Evolutionary conservation across 1,140 invertebrate species (phyloP).

Genomic region (Lysiphlebus fabarum): DNA sequence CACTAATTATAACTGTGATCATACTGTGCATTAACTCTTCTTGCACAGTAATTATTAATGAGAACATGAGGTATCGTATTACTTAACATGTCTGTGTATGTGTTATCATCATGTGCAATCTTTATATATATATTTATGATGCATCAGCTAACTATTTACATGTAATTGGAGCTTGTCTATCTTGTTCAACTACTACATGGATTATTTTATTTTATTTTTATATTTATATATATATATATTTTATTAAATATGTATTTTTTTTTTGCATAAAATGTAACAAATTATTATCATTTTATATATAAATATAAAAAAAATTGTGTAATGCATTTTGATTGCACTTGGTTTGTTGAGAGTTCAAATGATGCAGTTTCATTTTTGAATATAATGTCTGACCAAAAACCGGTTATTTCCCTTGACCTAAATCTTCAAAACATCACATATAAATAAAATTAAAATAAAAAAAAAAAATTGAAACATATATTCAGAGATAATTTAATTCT

Average conservation of each 20-base stretch:
- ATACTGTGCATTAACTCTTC: slow-evolving; percentile 36
- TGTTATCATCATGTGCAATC: slow-evolving; percentile 11
- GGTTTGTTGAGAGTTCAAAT: too few species aligned
- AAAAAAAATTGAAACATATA: too few species aligned
- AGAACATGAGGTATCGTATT: slow-evolving; percentile 36
- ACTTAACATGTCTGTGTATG: slow-evolving; percentile 15
- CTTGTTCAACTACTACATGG: background rate
- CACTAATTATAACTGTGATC: slow-evolving; percentile 42
- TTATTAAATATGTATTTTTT: too few species aligned
- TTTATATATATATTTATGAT: background rate
- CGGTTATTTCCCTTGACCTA: slow-evolving; percentile 10
- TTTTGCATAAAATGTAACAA: too few species aligned
- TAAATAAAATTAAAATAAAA: background rate
- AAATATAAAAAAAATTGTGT: too few species aligned
- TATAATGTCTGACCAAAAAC: background rate
- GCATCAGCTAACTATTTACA: too few species aligned
- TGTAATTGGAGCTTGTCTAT: slow-evolving; percentile 4
- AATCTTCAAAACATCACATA: slow-evolving; percentile 2
- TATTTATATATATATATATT: too few species aligned
- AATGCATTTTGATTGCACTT: too few species aligned
- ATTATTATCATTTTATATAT: too few species aligned
- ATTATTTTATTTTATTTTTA: too few species aligned
- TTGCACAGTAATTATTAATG: slow-evolving; percentile 44
- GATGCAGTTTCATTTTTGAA: too few species aligned
- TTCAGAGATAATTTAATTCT: background rate